These are phyloP conservation scores for Sycon ciliatum DNA, from an alignment of 37 sponge, comb jelly and placozoan genomes.

Conservation along the genomic window DNA sequence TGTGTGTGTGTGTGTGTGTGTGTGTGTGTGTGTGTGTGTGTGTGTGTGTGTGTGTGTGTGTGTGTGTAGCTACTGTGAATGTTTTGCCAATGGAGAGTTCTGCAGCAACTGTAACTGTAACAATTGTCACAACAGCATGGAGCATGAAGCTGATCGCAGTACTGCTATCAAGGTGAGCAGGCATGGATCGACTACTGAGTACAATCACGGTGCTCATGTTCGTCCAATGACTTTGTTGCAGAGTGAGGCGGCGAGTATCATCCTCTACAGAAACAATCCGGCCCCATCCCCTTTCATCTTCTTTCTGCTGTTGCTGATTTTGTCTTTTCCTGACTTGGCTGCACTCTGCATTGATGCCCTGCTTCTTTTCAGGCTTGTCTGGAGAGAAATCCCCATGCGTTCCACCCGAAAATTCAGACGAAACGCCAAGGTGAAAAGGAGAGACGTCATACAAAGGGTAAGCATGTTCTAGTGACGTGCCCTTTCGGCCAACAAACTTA, in stretches of 20 bases:
- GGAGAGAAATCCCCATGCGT: conserved; percentile 86
- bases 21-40: not conserved
- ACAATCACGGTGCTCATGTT: too few relatives aligned
- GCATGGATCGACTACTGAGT: not conserved
- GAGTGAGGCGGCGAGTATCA: too few relatives aligned
- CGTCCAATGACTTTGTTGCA: too few relatives aligned
- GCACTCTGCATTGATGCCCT: too few relatives aligned
- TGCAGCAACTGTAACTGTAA: conserved; percentile 81
- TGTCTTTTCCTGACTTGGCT: too few relatives aligned
- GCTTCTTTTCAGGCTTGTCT: conserved; percentile 69
- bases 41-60: not conserved
- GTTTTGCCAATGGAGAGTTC: conserved; percentile 98
- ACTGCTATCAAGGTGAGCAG: conserved; percentile 66
- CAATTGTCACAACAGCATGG: conserved; percentile 84
- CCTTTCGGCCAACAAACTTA: too few relatives aligned
- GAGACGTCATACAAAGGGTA: conserved; percentile 68
- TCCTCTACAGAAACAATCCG: too few relatives aligned
- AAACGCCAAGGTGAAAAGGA: conserved; percentile 48
- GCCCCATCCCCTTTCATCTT: too few relatives aligned
- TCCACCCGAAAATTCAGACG: conserved; percentile 97
- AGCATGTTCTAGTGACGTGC: too few relatives aligned
- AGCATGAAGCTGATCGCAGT: conserved; percentile 70
- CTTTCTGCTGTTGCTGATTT: too few relatives aligned
- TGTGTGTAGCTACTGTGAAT: conserved; percentile 77
- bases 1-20: too few relatives aligned